These are phyloP conservation scores for Meloidogyne hapla DNA, from an alignment of 1,140 invertebrate genomes.

Conservation along the genomic window DNA sequence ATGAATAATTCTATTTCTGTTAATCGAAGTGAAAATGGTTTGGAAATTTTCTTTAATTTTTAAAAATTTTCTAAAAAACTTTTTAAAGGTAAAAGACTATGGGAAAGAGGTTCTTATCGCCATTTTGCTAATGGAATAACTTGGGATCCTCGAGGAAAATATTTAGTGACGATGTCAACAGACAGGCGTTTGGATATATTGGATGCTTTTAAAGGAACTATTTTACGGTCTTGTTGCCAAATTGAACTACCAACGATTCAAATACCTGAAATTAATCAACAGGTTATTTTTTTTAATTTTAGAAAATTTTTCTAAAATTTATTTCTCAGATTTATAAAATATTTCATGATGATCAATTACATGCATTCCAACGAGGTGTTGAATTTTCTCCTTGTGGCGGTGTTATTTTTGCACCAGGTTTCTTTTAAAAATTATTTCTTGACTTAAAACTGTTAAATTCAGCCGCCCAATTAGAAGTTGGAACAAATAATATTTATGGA, in stretches of 20 bases:
- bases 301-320: slow-evolving; percentile 15
- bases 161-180: slow-evolving; percentile 50
- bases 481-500: slow-evolving; percentile 44
- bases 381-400: slow-evolving; percentile 53
- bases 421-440: neutral
- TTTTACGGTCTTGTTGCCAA: slow-evolving; percentile 30
- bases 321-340: slow-evolving; percentile 52
- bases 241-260: slow-evolving; percentile 40
- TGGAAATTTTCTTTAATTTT: slow-evolving; percentile 14
- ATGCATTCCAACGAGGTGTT: slow-evolving; percentile 36
- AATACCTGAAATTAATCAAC: slow-evolving; percentile 24
- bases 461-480: slow-evolving; percentile 50
- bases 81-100: slow-evolving; percentile 35
- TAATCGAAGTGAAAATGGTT: slow-evolving; percentile 40
- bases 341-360: slow-evolving; percentile 50
- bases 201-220: slow-evolving; percentile 46
- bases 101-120: slow-evolving; percentile 42
- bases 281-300: slow-evolving; percentile 5
- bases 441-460: slow-evolving; percentile 11
- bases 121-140: slow-evolving; percentile 40
- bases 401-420: slow-evolving; percentile 50
- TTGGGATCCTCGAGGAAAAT: slow-evolving; percentile 53
- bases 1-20: slow-evolving; percentile 40
- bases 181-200: slow-evolving; percentile 48
- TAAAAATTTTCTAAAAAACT: slow-evolving; percentile 2